A percentile compares a stretch with the other conserved stretches of the same genome.
phyloP scores from a whole-genome alignment of 2,113 vertebrate species.

The Amphiprion percula region DNA sequence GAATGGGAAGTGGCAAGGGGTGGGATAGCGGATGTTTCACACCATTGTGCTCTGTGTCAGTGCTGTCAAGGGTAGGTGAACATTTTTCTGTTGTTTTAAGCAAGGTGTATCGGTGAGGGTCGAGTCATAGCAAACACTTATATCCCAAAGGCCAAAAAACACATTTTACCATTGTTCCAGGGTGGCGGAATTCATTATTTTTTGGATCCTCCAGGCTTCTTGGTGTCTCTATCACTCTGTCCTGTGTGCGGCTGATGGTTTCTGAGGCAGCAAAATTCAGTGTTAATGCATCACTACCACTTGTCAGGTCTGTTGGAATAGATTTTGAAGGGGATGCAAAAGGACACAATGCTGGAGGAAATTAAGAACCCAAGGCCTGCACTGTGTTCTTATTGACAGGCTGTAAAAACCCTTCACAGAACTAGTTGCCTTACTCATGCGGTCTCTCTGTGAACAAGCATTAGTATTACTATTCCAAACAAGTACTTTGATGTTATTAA shows the following conservation, averaged over 20 bases:
- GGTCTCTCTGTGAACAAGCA: neutral
- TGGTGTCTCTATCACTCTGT: constrained; percentile 61
- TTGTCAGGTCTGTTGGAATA: constrained; percentile 70
- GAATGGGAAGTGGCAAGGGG: constrained; percentile 13
- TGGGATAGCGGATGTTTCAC: constrained; percentile 23
- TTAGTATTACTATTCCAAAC: neutral
- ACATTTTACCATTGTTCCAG: constrained; percentile 42
- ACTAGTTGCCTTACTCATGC: neutral
- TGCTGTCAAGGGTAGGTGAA: constrained; percentile 52
- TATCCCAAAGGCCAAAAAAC: constrained; percentile 38
- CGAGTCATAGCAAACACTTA: constrained; percentile 19
- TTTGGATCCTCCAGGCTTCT: constrained; percentile 52
- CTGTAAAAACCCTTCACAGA: constrained; percentile 15
- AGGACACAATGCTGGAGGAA: constrained; percentile 70
- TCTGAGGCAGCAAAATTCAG: constrained; percentile 66
- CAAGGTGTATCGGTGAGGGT: constrained; percentile 22
- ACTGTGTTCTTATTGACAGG: constrained; percentile 42
- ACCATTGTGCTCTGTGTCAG: neutral
- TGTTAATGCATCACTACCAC: constrained; percentile 77
- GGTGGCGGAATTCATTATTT: constrained; percentile 52
- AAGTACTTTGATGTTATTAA: neutral
- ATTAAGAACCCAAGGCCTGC: constrained; percentile 47
- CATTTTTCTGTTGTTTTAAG: constrained; percentile 36
- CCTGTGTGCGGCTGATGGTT: constrained; percentile 54
- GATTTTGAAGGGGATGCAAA: constrained; percentile 72